Conservation (phyloP, 1,140 invertebrate species). For the Drosophila arawakana region DNA sequence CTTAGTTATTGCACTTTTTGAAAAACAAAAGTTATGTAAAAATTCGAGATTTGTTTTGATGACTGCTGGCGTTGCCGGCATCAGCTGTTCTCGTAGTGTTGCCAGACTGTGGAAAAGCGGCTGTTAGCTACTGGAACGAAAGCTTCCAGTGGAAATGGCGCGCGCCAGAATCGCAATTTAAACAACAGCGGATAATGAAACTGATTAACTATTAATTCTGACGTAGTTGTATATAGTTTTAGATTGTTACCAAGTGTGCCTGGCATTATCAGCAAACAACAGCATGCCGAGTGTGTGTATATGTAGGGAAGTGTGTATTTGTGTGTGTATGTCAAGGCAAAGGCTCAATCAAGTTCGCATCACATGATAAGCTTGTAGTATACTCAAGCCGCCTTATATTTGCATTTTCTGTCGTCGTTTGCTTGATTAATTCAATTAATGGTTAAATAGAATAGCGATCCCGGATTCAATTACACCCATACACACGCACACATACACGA, state of each 20-base stretch:
- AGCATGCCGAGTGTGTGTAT: conserved; percentile 14
- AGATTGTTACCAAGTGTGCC: conserved; percentile 54
- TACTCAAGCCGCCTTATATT: conserved; percentile 27
- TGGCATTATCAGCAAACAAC: conserved; percentile 39
- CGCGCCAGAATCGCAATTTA: conserved; percentile 12
- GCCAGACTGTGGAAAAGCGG: conserved; percentile 18
- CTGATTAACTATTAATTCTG: conserved; percentile 20
- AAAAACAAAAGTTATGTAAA: conserved; percentile 65
- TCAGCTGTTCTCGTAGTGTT: conserved; percentile 55
- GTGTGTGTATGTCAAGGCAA: conserved; percentile 61
- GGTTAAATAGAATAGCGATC: conserved; percentile 63
- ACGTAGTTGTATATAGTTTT: conserved; percentile 8
- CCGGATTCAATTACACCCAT: conserved; percentile 60
- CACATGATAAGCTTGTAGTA: conserved; percentile 62
- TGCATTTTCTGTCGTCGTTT: conserved; percentile 29
- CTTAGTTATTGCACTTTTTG: conserved; percentile 10
- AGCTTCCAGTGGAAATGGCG: conserved; percentile 1
- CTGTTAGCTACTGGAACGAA: no score
- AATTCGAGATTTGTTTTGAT: no score
- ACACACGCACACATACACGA: not conserved
- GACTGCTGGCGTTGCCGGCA: conserved; percentile 12
- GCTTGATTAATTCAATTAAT: conserved; percentile 76
- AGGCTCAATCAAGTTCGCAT: conserved; percentile 56
- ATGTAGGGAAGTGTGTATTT: no score
- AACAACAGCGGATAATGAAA: conserved; percentile 14